phyloP scores from a whole-genome alignment of 2,797 vertebrate genomes.

The Pogoniulus pusillus region DNA sequence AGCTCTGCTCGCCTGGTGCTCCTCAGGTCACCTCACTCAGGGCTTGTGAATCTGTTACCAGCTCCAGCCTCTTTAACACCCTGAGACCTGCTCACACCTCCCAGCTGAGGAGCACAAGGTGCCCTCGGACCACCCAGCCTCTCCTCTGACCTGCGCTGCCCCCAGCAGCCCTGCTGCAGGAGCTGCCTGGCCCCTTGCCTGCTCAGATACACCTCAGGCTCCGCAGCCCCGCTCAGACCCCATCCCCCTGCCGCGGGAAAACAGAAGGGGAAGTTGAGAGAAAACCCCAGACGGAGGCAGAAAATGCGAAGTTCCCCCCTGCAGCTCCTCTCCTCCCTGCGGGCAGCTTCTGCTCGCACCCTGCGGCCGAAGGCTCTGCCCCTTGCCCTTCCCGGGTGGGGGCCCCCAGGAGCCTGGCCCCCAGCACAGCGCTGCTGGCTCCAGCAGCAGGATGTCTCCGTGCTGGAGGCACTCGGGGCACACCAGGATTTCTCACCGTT shows the following conservation, averaged over 20 bases:
- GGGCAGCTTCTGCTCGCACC: neutral
- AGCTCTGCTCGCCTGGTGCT: neutral
- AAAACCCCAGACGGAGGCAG: neutral
- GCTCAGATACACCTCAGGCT: neutral
- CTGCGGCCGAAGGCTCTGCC: neutral
- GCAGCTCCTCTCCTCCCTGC: neutral
- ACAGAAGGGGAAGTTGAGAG: conserved; percentile 41
- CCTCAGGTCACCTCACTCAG: neutral
- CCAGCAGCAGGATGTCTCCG: neutral
- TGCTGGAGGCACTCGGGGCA: neutral
- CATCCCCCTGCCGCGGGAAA: rapidly evolving
- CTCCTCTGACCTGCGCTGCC: neutral
- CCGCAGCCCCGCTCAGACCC: neutral
- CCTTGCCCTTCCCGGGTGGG: neutral
- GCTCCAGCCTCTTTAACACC: neutral
- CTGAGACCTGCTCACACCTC: rapidly evolving
- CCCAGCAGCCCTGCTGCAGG: neutral
- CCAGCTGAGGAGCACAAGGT: rapidly evolving
- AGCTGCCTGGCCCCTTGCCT: rapidly evolving
- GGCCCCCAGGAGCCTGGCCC: rapidly evolving
- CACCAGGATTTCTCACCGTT: neutral
- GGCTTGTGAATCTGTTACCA: neutral
- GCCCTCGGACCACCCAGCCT: rapidly evolving
- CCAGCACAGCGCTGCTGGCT: rapidly evolving
- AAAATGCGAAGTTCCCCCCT: conserved; percentile 46